Base-by-base conservation (phyloP, 2,888 invertebrate genomes). In the Iphiclides podalirius region DNA sequence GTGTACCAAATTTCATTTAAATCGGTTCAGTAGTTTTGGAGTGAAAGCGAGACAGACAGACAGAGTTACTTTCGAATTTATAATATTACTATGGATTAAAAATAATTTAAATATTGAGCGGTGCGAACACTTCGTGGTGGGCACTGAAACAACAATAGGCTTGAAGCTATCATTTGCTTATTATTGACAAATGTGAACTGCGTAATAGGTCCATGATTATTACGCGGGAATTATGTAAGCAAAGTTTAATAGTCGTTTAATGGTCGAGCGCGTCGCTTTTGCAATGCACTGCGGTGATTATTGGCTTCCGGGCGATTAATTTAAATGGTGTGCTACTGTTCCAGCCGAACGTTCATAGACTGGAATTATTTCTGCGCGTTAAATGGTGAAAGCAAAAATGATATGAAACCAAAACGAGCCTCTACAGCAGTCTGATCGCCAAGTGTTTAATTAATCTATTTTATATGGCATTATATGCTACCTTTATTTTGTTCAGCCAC, bases 221-320 rank as follows among this genome's bases (percentile, higher is more conserved):
- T 40, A 40, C 17, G 20, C 41, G 28, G 16, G 36, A 13, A 47
- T 47, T 48, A 37, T 42, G 48, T 48, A 48, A 38, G 43, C 42
- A 41, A 37, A 9, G 20, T 33, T 37, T 48, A 48, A 48, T 48
- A 48, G 48, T 37, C 37, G 48, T 48, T 48, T 48, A 48, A 48
- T 48, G 48, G 48, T 42, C 42, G 37, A 33, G 42, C 37, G 48
- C 48, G 36, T 48, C 33, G 48, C 48, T 48, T 42, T 48, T 42
- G 48, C 48, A 48, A 42, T 42, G 31, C 28, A 35, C 35, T 8
- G 37, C 38, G 17, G 48, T 48, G 37, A 48, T 48, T 48, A 48
- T 48, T 38, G 41, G 15, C 42, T 48, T 48, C 48, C 48, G 48
- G 48, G 40, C 42, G 37, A 48, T 48, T 48, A 48, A 48, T 48